Evolutionary conservation across 2,888 invertebrate species (phyloP).

Genomic region (Dasysyrphus albostriatus): DNA sequence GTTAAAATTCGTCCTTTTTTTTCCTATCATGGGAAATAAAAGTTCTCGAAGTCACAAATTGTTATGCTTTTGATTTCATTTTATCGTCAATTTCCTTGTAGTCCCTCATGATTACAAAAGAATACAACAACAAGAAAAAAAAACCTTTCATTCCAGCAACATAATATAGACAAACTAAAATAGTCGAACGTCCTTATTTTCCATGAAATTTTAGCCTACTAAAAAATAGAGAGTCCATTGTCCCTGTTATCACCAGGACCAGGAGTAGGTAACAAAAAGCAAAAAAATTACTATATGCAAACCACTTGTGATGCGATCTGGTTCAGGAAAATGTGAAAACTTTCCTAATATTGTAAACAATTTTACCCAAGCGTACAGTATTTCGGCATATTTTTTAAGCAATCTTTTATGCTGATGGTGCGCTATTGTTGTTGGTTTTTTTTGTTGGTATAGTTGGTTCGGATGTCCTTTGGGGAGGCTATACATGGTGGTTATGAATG

Average conservation of each 20-base stretch:
- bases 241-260: slow-evolving; percentile 31
- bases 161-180: slow-evolving; percentile 9
- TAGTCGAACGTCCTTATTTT: slow-evolving; percentile 40
- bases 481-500: background rate
- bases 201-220: slow-evolving; percentile 24
- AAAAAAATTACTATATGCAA: slow-evolving; percentile 65
- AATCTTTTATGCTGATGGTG: slow-evolving; percentile 41
- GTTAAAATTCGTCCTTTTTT: slow-evolving; percentile 26
- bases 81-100: slow-evolving; percentile 73
- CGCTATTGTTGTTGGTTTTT: slow-evolving; percentile 29
- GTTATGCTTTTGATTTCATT: slow-evolving; percentile 75
- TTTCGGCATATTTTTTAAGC: slow-evolving; percentile 52
- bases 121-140: slow-evolving; percentile 18
- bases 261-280: slow-evolving; percentile 18
- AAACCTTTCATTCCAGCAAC: background rate
- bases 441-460: slow-evolving; percentile 12
- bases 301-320: slow-evolving; percentile 75
- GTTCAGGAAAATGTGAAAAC: slow-evolving; percentile 72
- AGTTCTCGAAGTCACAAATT: slow-evolving; percentile 72
- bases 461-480: slow-evolving; percentile 36
- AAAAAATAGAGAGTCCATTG: slow-evolving; percentile 45
- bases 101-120: slow-evolving; percentile 69
- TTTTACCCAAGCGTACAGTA: slow-evolving; percentile 69
- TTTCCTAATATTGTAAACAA: slow-evolving; percentile 74
- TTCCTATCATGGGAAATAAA: slow-evolving; percentile 73